Evolutionary conservation across 2,888 invertebrate genomes (phyloP).

Genomic region (Electrophaes corylata): DNA sequence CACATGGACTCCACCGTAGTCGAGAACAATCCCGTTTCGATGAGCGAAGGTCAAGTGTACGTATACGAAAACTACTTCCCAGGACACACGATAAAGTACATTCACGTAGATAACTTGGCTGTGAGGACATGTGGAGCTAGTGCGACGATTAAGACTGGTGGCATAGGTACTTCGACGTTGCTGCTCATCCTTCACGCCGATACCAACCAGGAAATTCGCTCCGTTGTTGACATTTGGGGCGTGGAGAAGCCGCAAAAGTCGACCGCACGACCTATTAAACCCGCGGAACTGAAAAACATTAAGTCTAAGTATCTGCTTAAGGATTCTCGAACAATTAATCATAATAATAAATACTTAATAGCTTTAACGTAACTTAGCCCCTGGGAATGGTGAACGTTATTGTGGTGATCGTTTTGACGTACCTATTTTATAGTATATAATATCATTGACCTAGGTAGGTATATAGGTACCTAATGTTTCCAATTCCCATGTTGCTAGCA

Average conservation of each 20-base stretch:
- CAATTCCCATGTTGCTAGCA: too few relatives aligned
- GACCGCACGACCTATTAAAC: background rate
- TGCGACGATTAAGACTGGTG: conserved; percentile 61
- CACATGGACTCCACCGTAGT: conserved; percentile 69
- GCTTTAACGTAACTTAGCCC: background rate
- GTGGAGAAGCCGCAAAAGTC: conserved; percentile 36
- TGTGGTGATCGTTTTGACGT: too few relatives aligned
- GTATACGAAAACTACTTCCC: conserved; percentile 74
- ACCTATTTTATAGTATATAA: too few relatives aligned
- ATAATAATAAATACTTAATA: conserved; percentile 43
- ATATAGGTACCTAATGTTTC: too few relatives aligned
- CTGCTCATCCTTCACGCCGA: conserved; percentile 65
- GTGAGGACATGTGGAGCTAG: conserved; percentile 67
- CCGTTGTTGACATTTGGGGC: conserved; percentile 75
- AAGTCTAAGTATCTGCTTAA: conserved; percentile 58
- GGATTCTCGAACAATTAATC: conserved; percentile 54
- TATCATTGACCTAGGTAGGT: too few relatives aligned
- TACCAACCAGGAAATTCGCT: conserved; percentile 65
- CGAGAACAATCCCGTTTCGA: conserved; percentile 62
- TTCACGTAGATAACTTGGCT: conserved; percentile 71
- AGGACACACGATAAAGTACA: conserved; percentile 62
- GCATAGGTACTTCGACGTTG: conserved; percentile 57
- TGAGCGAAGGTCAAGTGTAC: conserved; percentile 67
- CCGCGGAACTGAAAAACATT: conserved; percentile 42
- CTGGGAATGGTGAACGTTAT: too few relatives aligned